These are phyloP conservation scores for Platyrinchus mystaceus DNA, from an alignment of 2,797 vertebrate genomes.

Conservation along the genomic window DNA sequence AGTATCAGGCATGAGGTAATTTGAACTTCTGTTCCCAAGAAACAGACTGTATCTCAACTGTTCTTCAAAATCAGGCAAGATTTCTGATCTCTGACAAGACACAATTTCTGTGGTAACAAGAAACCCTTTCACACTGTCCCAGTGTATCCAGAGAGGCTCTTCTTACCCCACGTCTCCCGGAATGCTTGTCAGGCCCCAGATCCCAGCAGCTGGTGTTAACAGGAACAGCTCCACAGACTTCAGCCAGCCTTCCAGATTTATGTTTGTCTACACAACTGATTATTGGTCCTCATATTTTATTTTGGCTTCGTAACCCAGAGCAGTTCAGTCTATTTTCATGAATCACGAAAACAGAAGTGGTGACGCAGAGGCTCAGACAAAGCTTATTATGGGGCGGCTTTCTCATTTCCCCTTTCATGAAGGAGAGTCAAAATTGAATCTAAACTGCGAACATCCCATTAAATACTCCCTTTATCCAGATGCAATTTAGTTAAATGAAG, in stretches of 20 bases:
- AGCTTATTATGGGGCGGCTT: not conserved
- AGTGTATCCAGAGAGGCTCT: not conserved
- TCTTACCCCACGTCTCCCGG: not conserved
- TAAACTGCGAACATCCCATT: not conserved
- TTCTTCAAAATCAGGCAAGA: not conserved
- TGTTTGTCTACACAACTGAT: not conserved
- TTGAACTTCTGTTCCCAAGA: not conserved
- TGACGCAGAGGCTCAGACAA: not conserved
- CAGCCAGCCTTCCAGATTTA: not conserved
- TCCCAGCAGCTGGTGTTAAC: not conserved
- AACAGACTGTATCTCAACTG: not conserved
- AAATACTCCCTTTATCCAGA: not conserved
- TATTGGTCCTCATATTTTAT: not conserved
- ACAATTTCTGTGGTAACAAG: not conserved
- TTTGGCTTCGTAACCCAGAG: not conserved
- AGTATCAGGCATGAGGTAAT: not conserved
- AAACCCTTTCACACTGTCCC: not conserved
- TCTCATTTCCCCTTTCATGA: not conserved
- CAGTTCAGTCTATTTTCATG: not conserved
- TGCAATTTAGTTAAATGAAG: conserved; percentile 28
- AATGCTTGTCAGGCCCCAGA: not conserved
- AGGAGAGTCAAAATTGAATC: not conserved
- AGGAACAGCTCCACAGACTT: not conserved
- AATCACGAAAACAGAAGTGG: not conserved
- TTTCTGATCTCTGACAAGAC: not conserved